These are phyloP conservation scores for Allophyes oxyacanthae DNA, from an alignment of 2,888 invertebrate species.

Conservation along the genomic window DNA sequence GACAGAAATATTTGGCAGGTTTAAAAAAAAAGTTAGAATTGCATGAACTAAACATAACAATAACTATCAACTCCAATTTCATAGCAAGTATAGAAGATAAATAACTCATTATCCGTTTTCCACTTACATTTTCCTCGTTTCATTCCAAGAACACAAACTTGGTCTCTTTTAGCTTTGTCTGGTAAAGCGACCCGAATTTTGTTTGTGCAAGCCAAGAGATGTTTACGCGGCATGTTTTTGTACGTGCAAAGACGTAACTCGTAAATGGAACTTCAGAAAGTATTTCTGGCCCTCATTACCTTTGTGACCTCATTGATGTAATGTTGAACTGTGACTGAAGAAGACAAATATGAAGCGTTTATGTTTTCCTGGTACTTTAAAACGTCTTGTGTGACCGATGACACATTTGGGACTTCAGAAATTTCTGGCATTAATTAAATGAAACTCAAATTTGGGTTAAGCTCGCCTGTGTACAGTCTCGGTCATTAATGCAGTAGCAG, in stretches of 20 bases:
- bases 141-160: conserved; percentile 23
- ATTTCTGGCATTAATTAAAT: too few relatives aligned
- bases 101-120: conserved; percentile 27
- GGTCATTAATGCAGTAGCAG: too few relatives aligned
- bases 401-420: too few relatives aligned
- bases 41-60: too few relatives aligned
- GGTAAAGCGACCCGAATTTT: conserved; percentile 46
- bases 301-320: conserved; percentile 26
- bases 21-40: too few relatives aligned
- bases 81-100: not conserved
- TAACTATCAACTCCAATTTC: too few relatives aligned
- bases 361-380: too few relatives aligned
- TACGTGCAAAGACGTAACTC: conserved; percentile 15
- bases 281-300: conserved; percentile 19
- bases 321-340: not conserved
- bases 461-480: too few relatives aligned
- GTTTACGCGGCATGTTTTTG: conserved; percentile 49
- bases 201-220: conserved; percentile 41
- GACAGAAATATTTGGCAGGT: too few relatives aligned
- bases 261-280: conserved; percentile 31
- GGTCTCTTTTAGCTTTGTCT: conserved; percentile 32
- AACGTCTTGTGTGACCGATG: too few relatives aligned
- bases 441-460: too few relatives aligned
- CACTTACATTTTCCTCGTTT: conserved; percentile 20
- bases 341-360: too few relatives aligned